Percentiles rank a stretch among this genome's conserved stretches.
phyloP scores from a whole-genome alignment of 23 tunicate species.

The Oikopleura albicans region DNA sequence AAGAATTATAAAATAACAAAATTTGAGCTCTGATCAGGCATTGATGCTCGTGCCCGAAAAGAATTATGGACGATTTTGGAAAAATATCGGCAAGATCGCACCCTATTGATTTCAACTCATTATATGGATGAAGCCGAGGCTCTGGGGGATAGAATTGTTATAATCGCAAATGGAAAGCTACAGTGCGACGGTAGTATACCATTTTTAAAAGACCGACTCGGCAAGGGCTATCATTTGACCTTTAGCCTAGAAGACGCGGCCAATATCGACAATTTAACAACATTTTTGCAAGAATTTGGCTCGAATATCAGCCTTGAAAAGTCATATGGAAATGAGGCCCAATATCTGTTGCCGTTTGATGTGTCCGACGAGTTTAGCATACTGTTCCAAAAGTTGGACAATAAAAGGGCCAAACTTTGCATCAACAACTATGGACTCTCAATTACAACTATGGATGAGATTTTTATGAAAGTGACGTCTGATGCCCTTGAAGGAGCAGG shows the following conservation, averaged over 20 bases:
- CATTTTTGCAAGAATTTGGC: constrained; percentile 18
- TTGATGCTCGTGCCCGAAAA: background rate
- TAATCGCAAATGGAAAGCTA: background rate
- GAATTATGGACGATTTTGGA: background rate
- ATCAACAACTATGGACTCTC: constrained; percentile 18
- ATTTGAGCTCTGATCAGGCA: too few relatives aligned
- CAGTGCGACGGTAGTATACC: background rate
- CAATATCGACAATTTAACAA: background rate
- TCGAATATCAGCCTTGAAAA: constrained; percentile 8
- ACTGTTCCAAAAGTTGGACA: constrained; percentile 18
- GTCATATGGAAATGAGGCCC: constrained; percentile 5
- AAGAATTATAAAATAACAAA: too few relatives aligned
- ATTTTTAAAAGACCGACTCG: background rate
- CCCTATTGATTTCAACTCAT: background rate
- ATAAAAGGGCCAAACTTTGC: background rate
- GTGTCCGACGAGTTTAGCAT: constrained; percentile 18
- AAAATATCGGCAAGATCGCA: background rate
- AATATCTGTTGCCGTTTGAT: constrained; percentile 19
- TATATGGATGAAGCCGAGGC: constrained; percentile 19
- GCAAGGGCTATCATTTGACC: background rate
- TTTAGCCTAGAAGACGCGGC: background rate
- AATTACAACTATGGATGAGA: constrained; percentile 24
- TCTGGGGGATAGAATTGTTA: background rate
- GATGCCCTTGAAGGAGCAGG: too few relatives aligned
- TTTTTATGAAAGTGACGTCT: too few relatives aligned